A percentile compares a stretch with the other conserved stretches of the same genome.
These are phyloP conservation scores for Cyclophora albipunctata DNA, from an alignment of 2,888 invertebrate genomes.

Conservation along the genomic window DNA sequence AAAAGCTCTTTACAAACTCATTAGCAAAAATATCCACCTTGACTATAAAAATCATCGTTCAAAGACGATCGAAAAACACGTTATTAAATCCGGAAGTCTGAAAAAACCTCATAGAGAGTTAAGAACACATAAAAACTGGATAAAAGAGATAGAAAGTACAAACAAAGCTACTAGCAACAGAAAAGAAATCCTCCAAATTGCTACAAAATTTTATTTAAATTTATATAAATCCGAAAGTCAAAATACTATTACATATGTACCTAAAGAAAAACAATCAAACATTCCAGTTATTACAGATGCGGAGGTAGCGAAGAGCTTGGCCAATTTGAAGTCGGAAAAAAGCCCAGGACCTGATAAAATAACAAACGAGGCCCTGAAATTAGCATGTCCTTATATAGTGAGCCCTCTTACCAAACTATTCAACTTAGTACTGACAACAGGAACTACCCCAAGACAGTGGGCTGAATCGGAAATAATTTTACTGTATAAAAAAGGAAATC, in stretches of 20 bases:
- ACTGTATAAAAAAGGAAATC: slow-evolving; percentile 11
- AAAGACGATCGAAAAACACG: no score
- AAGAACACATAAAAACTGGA: no score
- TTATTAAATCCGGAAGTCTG: no score
- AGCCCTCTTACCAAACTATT: no score
- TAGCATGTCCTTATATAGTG: slow-evolving; percentile 6
- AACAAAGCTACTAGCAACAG: no score
- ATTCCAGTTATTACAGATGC: background rate
- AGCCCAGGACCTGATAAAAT: slow-evolving; percentile 17
- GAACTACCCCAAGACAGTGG: slow-evolving; percentile 5
- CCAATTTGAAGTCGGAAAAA: slow-evolving; percentile 13
- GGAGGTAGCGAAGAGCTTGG: slow-evolving; percentile 14
- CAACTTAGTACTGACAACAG: background rate
- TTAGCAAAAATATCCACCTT: slow-evolving; percentile 1
- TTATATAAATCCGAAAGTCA: no score
- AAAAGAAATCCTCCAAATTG: no score
- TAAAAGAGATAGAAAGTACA: no score
- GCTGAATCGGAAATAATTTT: slow-evolving; percentile 8
- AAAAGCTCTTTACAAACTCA: slow-evolving; percentile 2
- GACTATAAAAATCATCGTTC: slow-evolving; percentile 4
- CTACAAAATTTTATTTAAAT: no score
- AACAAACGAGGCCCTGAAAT: slow-evolving; percentile 16
- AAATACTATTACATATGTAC: no score
- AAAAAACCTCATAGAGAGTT: no score
- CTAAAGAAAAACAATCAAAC: background rate